Evolutionary conservation across 1,140 invertebrate genomes (phyloP).

Genomic region (Capitella teleta): DNA sequence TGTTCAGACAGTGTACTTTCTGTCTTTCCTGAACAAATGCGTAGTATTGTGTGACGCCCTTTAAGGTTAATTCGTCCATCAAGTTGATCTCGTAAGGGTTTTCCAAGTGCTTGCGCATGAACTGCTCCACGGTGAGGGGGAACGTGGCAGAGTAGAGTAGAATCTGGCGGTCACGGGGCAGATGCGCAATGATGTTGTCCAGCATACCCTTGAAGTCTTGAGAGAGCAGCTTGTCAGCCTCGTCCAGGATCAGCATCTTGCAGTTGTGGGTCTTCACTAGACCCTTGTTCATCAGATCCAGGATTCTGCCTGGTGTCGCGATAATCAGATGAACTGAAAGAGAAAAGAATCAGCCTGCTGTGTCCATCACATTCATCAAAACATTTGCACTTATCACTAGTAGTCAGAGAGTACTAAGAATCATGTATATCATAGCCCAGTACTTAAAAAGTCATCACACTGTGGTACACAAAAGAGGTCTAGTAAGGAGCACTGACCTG

Average conservation of each 20-base stretch:
- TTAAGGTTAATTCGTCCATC: slow-evolving; percentile 98
- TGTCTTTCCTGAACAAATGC: slow-evolving; percentile 99
- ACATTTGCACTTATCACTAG: too few species aligned
- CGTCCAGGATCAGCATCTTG: slow-evolving; percentile 93
- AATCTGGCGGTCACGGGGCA: slow-evolving; percentile 93
- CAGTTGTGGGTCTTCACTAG: slow-evolving; percentile 89
- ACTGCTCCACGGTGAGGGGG: slow-evolving; percentile 96
- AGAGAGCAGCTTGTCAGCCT: slow-evolving; percentile 96
- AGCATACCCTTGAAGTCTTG: slow-evolving; percentile 99
- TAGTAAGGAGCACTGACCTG: too few species aligned
- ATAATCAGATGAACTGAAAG: slow-evolving; percentile 95
- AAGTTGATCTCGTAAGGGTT: slow-evolving; percentile 98
- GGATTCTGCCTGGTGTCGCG: slow-evolving; percentile 95
- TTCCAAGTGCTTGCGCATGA: slow-evolving; percentile 91
- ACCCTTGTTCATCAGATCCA: slow-evolving; percentile 99
- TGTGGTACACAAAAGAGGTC: too few species aligned
- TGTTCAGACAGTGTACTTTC: slow-evolving; percentile 99
- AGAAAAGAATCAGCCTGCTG: too few species aligned
- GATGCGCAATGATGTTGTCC: slow-evolving; percentile 85
- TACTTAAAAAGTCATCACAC: too few species aligned
- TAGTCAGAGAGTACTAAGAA: too few species aligned
- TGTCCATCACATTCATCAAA: too few species aligned
- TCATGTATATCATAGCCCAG: too few species aligned
- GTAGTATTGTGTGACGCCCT: slow-evolving; percentile 99
- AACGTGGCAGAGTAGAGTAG: slow-evolving; percentile 98